These are phyloP conservation scores for Prinia subflava DNA, from an alignment of 2,113 vertebrate species.

Conservation along the genomic window DNA sequence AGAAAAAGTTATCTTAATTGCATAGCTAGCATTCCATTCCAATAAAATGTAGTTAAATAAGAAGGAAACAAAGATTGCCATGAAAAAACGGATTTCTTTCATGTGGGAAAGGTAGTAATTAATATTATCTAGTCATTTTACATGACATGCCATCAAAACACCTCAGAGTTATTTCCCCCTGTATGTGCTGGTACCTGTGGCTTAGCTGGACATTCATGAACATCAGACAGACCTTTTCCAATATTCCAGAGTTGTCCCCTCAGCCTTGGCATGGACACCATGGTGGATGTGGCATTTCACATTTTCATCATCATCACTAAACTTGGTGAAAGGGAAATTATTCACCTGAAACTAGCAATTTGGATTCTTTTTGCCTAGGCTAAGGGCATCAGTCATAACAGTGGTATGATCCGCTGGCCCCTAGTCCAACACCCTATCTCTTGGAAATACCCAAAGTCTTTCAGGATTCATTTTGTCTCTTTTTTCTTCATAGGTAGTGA, in stretches of 20 bases:
- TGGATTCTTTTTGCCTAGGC: background rate
- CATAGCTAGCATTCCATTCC: background rate
- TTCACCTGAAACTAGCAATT: background rate
- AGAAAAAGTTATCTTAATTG: background rate
- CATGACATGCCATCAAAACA: background rate
- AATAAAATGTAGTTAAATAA: background rate
- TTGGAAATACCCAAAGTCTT: background rate
- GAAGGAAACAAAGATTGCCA: background rate
- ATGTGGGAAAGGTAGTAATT: background rate
- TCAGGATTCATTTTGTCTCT: background rate
- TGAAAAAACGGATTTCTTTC: background rate
- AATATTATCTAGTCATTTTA: background rate
- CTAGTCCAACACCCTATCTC: background rate
- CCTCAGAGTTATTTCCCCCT: background rate
- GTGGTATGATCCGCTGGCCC: background rate
- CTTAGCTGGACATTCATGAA: background rate
- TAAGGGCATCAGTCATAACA: background rate
- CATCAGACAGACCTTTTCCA: background rate
- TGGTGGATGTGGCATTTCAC: background rate
- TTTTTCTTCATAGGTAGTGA: background rate
- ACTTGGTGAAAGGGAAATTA: background rate
- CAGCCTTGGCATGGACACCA: background rate
- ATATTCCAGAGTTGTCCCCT: background rate
- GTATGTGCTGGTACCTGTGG: accelerated
- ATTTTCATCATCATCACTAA: background rate